Evolutionary conservation across 37 sponge, comb jelly and placozoan genomes (phyloP), one percentile per base, ranked within the genome.

Genomic region (Halisarca cf. caerulea): DNA sequence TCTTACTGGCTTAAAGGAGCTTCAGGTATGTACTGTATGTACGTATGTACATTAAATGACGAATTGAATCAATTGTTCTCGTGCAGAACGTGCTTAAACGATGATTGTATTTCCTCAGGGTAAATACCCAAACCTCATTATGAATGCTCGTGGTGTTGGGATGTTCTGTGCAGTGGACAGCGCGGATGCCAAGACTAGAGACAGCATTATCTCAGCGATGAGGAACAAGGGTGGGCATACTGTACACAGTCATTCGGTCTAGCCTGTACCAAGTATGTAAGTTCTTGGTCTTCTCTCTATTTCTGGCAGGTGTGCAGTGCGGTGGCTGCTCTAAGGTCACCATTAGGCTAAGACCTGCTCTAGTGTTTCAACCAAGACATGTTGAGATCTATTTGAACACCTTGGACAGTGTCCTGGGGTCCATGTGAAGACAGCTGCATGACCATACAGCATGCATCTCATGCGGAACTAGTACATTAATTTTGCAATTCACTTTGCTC

Each of bases 101-200:
- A n/a, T n/a, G n/a, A n/a, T n/a, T n/a, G n/a, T n/a, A n/a, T n/a
- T n/a, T n/a, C n/a, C 9, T 47, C 45, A 95, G 95, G 44, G 2
- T 3, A 38, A 30, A 28, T 89, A 89, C 53, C 95, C 95, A 11
- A 9, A 25, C 5, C 64, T 89, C 27, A 25, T 95, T 20, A 58
- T 60, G 33, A 87, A 79, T 61, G 86, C 92, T 5, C 80, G 95
- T 40, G 95, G 95, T 42, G 38, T 4, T 14, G 95, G 95, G 3
- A 89, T 90, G 6, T 89, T 92, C 64, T 92, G 93, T 87, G 92
- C 95, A 15, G 57, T 95, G 23, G 90, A 92, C 68, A 80, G 85
- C 36, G 5, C 21, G 9, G 30, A 78, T 38, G 39, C 74, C 36
- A 45, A 80, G 0, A 77, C 53, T 0, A 62, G 89, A 34, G 79